Evolutionary conservation across 2,113 vertebrate genomes (phyloP).

Genomic region (Coptodon bakossiorum): DNA sequence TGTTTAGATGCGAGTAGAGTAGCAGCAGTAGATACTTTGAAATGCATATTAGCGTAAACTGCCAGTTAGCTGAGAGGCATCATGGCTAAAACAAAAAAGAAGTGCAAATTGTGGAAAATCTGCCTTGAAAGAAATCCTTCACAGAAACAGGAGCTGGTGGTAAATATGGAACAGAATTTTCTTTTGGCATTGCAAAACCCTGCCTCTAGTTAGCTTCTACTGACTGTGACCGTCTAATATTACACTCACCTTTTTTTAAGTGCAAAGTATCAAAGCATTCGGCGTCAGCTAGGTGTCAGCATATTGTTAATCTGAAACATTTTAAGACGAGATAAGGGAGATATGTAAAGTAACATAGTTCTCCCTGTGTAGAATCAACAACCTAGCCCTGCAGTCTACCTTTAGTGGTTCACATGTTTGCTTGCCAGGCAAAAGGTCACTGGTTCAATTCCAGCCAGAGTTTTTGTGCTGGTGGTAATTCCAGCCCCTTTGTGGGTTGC

Average conservation of each 20-base stretch:
- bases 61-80: not conserved
- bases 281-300: not conserved
- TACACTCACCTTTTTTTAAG: not conserved
- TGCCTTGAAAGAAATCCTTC: not conserved
- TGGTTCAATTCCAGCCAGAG: not conserved
- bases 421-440: not conserved
- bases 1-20: not conserved
- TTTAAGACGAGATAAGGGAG: not conserved
- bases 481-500: not conserved
- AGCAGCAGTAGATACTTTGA: not conserved
- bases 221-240: not conserved
- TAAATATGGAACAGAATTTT: not conserved
- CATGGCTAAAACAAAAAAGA: not conserved
- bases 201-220: not conserved
- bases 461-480: not conserved
- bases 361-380: not conserved
- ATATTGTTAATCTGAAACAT: not conserved
- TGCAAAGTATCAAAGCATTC: not conserved
- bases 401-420: not conserved
- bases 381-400: not conserved
- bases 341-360: not conserved
- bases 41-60: slow-evolving; percentile 7
- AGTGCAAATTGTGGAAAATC: not conserved
- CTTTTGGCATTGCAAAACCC: not conserved
- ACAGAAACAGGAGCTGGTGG: not conserved